phyloP scores from a whole-genome alignment of 2,113 vertebrate species.

The Pitta sordida region DNA sequence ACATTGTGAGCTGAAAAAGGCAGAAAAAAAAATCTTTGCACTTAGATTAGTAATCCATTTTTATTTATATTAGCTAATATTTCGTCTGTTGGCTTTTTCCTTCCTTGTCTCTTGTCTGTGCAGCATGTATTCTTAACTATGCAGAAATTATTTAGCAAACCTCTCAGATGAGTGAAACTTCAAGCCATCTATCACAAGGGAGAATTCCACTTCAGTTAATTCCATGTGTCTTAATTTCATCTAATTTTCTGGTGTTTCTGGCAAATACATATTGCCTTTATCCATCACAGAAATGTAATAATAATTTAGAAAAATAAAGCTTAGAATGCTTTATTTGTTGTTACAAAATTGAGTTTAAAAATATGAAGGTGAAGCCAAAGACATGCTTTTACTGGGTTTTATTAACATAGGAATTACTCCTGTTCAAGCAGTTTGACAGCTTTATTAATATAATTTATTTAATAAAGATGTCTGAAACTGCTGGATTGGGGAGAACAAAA shows the following conservation, averaged over 20 bases:
- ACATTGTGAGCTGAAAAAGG: neutral
- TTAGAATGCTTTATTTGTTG: neutral
- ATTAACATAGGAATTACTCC: neutral
- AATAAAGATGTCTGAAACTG: neutral
- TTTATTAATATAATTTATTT: slow-evolving; percentile 23
- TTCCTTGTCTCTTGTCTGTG: neutral
- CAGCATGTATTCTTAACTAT: neutral
- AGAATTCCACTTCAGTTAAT: slow-evolving; percentile 4
- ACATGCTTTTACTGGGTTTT: neutral
- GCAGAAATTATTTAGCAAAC: neutral
- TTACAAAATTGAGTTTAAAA: neutral
- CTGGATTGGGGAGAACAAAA: neutral
- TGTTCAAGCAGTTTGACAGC: neutral
- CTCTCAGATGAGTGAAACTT: neutral
- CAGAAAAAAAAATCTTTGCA: neutral
- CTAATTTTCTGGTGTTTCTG: slow-evolving; percentile 23
- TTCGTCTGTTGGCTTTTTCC: neutral
- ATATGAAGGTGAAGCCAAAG: neutral
- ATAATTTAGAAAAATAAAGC: neutral
- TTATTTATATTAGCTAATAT: neutral
- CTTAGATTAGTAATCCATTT: slow-evolving; percentile 8
- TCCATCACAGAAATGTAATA: neutral
- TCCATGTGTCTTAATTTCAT: neutral
- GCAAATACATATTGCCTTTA: neutral
- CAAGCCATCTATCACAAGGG: neutral